Evolutionary conservation across 2,797 vertebrate species (phyloP).

Genomic region (Tangara arthus): DNA sequence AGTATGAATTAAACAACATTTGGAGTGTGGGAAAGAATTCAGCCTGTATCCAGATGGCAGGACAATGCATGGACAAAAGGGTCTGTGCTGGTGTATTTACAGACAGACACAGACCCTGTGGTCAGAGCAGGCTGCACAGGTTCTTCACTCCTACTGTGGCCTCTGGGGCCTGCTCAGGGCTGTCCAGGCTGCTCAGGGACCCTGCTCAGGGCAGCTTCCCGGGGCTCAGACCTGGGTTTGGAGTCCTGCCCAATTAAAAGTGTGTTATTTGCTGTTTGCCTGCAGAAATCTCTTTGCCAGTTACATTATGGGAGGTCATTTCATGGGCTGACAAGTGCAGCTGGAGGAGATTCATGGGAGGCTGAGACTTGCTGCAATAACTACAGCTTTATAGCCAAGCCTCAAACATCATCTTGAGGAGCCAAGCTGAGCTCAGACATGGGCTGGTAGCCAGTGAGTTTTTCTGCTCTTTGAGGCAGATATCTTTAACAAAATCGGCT

Average conservation of each 20-base stretch:
- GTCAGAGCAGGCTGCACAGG: background rate
- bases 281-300: background rate
- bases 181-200: background rate
- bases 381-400: background rate
- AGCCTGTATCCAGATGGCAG: background rate
- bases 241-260: background rate
- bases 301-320: background rate
- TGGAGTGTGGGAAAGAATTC: conserved; percentile 39
- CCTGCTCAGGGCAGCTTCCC: background rate
- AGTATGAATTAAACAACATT: conserved; percentile 32
- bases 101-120: background rate
- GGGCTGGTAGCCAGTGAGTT: background rate
- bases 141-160: accelerated
- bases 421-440: background rate
- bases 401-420: background rate
- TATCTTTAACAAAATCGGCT: background rate
- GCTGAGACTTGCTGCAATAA: background rate
- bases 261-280: background rate
- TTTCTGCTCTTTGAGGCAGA: background rate
- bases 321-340: background rate
- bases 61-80: background rate
- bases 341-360: background rate
- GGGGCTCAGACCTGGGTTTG: background rate
- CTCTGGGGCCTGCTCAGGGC: background rate
- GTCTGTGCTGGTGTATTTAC: background rate